Evolutionary conservation across 1,140 invertebrate genomes (phyloP).

Genomic region (Helicoverpa armigera): DNA sequence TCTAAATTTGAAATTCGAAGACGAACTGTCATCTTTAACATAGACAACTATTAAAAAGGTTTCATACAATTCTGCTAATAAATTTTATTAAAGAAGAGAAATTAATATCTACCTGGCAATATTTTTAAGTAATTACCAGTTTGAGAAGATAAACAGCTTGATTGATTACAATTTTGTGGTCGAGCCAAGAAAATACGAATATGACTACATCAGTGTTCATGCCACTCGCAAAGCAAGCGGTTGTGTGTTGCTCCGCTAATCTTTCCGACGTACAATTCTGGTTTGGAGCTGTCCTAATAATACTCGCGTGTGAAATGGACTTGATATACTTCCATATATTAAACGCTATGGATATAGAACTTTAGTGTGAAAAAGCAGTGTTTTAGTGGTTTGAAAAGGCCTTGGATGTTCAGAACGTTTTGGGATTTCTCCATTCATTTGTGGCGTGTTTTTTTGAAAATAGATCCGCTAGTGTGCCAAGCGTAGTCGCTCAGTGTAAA

Average conservation of each 20-base stretch:
- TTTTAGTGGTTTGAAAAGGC: not conserved
- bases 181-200: conserved; percentile 33
- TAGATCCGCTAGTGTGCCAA: conserved; percentile 48
- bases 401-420: conserved; percentile 7
- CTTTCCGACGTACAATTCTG: conserved; percentile 83
- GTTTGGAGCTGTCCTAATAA: conserved; percentile 79
- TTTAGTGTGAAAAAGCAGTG: not conserved
- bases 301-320: conserved; percentile 84
- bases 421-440: conserved; percentile 41
- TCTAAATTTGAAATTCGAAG: no score
- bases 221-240: conserved; percentile 57
- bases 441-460: conserved; percentile 62
- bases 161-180: conserved; percentile 12
- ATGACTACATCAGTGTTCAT: conserved; percentile 76
- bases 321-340: conserved; percentile 81
- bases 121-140: not conserved
- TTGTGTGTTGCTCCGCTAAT: conserved; percentile 65
- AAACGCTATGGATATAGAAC: conserved; percentile 59
- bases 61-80: no score
- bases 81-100: not conserved
- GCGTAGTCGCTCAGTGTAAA: conserved; percentile 55
- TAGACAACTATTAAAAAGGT: no score
- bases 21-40: no score
- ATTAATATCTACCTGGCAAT: not conserved
- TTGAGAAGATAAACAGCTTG: not conserved